Base-by-base conservation (phyloP, 2,113 vertebrate genomes). In the Fulica atra region DNA sequence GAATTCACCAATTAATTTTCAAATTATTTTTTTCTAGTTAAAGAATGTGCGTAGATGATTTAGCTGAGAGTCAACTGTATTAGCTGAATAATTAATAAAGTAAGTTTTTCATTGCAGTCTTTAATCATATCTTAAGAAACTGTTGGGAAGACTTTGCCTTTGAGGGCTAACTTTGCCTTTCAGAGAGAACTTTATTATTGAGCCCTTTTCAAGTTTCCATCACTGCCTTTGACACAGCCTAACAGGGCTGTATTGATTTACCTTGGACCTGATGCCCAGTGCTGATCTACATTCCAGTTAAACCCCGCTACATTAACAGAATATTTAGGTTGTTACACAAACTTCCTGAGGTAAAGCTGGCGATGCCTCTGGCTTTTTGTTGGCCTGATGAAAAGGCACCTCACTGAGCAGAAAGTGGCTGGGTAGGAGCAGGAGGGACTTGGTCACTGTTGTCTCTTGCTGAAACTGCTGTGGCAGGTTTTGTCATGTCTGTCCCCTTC, bases 391-490 rank as follows among this genome's bases (percentile, higher is more conserved):
- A 57, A 65, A 81, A 64, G 18, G 46, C 40, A 33, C 13, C 3
- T 0, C 2, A 16, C 3, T 0, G 1, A 66, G 64, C 29, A 65
- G 76, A 12, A 79, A 8, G 61, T 6, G 56, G 59, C 12, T 82
- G 53, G 33, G 5, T 48, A 7, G 0, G 7, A 74, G 9, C 0
- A 0, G 2, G 60, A 25, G 40, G 21, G 11, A 6, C 31, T 61
- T 0, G 0, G 0, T 16, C 8, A 3, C 20, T 1, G 3, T n/a
- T 42, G n/a, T 10, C 11, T 64, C 11, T 28, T 92, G 46, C 64
- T 74, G 61, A 46, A 79, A 66, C 25, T 23, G 5, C 8, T 26
- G 24, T 16, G 18, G 25, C 2, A 4, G 31, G 12, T 51, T 88
- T 84, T 64, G 48, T 46, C 16, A 26, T 63, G 9, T 12, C 36